Evolutionary conservation across 2,888 invertebrate genomes (phyloP).

Genomic region (Apamea epomidion): DNA sequence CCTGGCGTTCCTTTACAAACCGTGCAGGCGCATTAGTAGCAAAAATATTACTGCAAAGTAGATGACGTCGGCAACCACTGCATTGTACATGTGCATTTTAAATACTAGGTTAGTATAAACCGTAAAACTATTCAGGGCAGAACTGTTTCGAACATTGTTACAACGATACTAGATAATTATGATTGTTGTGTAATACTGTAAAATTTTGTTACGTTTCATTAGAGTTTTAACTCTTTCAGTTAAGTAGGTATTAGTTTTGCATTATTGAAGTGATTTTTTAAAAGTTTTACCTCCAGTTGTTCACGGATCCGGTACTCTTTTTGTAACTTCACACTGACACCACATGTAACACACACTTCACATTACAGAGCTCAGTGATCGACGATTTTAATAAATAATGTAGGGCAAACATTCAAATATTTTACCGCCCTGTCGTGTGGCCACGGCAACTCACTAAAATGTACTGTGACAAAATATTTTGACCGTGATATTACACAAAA

Average conservation of each 20-base stretch:
- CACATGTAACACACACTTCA: slow-evolving; percentile 28
- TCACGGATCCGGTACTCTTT: slow-evolving; percentile 14
- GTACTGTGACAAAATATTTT: slow-evolving; percentile 79
- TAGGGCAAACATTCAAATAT: slow-evolving; percentile 47
- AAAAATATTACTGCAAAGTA: slow-evolving; percentile 89
- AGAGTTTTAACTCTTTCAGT: background rate
- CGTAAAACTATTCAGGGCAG: slow-evolving; percentile 83
- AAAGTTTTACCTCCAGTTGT: slow-evolving; percentile 39
- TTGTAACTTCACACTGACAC: slow-evolving; percentile 35
- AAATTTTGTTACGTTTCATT: background rate
- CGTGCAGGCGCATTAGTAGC: slow-evolving; percentile 89
- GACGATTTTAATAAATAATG: slow-evolving; percentile 31
- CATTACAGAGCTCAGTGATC: slow-evolving; percentile 22
- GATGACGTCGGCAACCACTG: slow-evolving; percentile 89
- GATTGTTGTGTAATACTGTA: slow-evolving; percentile 33
- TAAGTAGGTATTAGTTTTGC: background rate
- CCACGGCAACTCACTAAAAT: slow-evolving; percentile 77
- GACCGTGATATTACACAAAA: slow-evolving; percentile 66
- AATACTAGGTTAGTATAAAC: slow-evolving; percentile 86
- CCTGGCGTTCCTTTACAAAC: slow-evolving; percentile 81
- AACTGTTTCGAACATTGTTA: slow-evolving; percentile 66
- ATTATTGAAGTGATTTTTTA: background rate
- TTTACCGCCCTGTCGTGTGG: slow-evolving; percentile 73
- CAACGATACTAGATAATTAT: slow-evolving; percentile 44
- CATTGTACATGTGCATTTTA: slow-evolving; percentile 89